Conservation (phyloP, 2,888 invertebrate genomes). For the Spilosoma lubricipeda region DNA sequence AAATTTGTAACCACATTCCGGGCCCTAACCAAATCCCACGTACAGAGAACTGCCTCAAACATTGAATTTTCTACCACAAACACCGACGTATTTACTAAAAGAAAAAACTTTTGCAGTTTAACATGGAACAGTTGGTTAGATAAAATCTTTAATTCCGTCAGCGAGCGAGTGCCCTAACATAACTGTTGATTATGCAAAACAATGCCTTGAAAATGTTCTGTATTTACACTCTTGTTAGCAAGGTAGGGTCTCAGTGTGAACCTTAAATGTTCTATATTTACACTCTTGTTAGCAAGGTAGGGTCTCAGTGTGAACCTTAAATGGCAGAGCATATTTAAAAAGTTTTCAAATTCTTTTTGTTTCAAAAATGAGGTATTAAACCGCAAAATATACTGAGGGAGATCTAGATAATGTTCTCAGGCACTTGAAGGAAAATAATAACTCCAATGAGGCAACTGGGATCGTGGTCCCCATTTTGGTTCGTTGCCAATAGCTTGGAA, state of each 20-base stretch:
- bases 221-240: slow-evolving; percentile 41
- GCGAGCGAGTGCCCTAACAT: slow-evolving; percentile 51
- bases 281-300: slow-evolving; percentile 24
- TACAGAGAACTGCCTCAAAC: slow-evolving; percentile 8
- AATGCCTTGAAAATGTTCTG: slow-evolving; percentile 41
- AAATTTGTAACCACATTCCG: background rate
- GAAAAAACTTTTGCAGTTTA: slow-evolving; percentile 31
- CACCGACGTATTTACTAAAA: slow-evolving; percentile 19
- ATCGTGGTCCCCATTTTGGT: background rate
- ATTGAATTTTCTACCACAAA: slow-evolving; percentile 10
- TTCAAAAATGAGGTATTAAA: background rate
- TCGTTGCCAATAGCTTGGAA: background rate
- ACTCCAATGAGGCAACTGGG: background rate
- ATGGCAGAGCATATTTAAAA: slow-evolving; percentile 5
- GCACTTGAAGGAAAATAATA: background rate
- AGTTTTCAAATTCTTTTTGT: background rate
- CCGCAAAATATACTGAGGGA: background rate
- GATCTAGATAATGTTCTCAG: background rate
- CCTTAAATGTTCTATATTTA: slow-evolving; percentile 40
- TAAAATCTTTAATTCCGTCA: slow-evolving; percentile 63
- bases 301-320: slow-evolving; percentile 24
- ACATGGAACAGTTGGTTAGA: slow-evolving; percentile 38
- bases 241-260: slow-evolving; percentile 18
- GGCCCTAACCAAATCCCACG: background rate
- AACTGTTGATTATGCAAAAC: slow-evolving; percentile 65